A percentile compares a stretch with the other conserved stretches of the same genome.
Conservation (phyloP, 2,797 vertebrate species). For the Gambusia yucatana region DNA sequence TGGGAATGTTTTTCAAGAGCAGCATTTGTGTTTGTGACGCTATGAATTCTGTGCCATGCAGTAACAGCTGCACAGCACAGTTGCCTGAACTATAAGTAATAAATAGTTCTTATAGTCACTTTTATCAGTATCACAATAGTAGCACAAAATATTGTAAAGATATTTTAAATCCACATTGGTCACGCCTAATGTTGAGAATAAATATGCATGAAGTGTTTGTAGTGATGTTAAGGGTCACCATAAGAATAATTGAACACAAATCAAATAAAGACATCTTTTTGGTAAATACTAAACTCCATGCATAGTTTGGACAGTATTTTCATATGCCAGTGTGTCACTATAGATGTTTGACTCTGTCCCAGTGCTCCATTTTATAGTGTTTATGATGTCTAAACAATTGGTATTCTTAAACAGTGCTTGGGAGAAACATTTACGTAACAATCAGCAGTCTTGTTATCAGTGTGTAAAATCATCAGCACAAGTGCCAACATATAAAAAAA, state of each 20-base stretch:
- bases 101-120: too few relatives aligned
- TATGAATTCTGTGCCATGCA: too few relatives aligned
- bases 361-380: constrained; percentile 4
- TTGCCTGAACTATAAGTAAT: too few relatives aligned
- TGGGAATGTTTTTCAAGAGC: too few relatives aligned
- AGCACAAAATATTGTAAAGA: too few relatives aligned
- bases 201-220: not conserved
- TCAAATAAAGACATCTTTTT: not conserved
- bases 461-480: constrained; percentile 38
- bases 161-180: too few relatives aligned
- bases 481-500: constrained; percentile 71
- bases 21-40: too few relatives aligned
- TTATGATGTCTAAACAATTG: not conserved
- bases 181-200: not conserved
- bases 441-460: constrained; percentile 44
- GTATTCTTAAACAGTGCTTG: not conserved
- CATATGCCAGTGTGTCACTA: not conserved
- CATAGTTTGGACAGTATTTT: not conserved
- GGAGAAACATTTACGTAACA: constrained; percentile 49
- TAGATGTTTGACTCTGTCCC: not conserved
- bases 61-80: too few relatives aligned
- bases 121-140: too few relatives aligned
- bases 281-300: not conserved
- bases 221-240: constrained; percentile 30
- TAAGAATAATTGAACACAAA: constrained; percentile 33